Evolutionary conservation across 2,797 vertebrate genomes (phyloP).

Genomic region (Remorina albescens): DNA sequence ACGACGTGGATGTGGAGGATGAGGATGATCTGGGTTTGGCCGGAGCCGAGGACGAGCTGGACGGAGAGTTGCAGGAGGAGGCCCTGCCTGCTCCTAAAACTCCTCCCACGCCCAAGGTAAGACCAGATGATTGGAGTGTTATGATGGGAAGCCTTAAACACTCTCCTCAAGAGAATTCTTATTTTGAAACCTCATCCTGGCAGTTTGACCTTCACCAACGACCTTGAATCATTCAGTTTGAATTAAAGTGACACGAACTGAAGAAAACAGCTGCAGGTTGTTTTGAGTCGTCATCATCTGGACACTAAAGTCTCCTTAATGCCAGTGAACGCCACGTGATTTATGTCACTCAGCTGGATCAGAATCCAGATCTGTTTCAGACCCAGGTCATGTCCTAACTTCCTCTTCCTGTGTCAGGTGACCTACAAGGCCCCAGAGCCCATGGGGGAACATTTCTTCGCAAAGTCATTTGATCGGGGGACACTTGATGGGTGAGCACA

Average conservation of each 20-base stretch:
- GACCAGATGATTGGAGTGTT: neutral
- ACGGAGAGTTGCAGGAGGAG: conserved; percentile 47
- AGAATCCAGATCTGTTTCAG: too few species aligned
- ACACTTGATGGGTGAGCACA: conserved; percentile 92
- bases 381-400: too few species aligned
- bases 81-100: conserved; percentile 63
- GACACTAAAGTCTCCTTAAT: neutral
- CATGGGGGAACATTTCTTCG: conserved; percentile 94
- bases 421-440: conserved; percentile 95
- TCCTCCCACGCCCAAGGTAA: conserved; percentile 88
- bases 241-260: too few species aligned
- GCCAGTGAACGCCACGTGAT: neutral
- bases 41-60: conserved; percentile 46
- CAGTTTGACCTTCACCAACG: too few species aligned
- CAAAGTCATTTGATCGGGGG: conserved; percentile 94
- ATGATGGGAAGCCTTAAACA: too few species aligned
- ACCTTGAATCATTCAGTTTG: too few species aligned
- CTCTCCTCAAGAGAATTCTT: too few species aligned
- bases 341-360: too few species aligned
- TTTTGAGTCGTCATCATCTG: neutral
- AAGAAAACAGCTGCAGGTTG: too few species aligned
- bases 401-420: conserved; percentile 82
- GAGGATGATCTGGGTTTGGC: conserved; percentile 72
- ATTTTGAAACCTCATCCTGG: too few species aligned
- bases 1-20: conserved; percentile 85